A percentile compares a stretch with the other conserved stretches of the same genome.
These are phyloP conservation scores for Vollenhovia emeryi DNA, from an alignment of 1,140 invertebrate species.

Conservation along the genomic window DNA sequence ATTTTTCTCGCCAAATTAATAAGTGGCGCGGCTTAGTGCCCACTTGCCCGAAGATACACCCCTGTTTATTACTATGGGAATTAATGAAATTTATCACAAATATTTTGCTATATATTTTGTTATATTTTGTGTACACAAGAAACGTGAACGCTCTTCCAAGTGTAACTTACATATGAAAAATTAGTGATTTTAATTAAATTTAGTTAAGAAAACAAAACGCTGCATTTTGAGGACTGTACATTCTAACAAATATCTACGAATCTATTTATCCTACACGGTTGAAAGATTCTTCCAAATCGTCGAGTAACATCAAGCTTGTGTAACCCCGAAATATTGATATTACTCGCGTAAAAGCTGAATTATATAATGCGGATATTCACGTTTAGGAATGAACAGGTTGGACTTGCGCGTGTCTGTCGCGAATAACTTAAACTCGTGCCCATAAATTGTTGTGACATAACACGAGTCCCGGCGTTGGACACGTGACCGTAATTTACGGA, in stretches of 20 bases:
- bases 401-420: neutral
- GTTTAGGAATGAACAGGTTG: neutral
- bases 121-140: neutral
- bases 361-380: neutral
- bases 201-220: neutral
- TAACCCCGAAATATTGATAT: neutral
- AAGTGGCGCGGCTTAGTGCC: no score
- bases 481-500: neutral
- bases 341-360: neutral
- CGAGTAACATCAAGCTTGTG: neutral
- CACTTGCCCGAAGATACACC: no score
- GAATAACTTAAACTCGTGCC: neutral
- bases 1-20: no score
- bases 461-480: neutral
- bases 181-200: neutral
- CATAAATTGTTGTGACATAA: slow-evolving; percentile 8
- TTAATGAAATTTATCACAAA: neutral
- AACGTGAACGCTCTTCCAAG: neutral
- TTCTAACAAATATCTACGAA: neutral
- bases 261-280: neutral
- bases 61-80: no score
- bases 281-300: neutral
- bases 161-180: neutral
- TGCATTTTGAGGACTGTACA: neutral
- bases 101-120: neutral